phyloP scores from a whole-genome alignment of 2,797 vertebrate species.

The Capromys pilorides region DNA sequence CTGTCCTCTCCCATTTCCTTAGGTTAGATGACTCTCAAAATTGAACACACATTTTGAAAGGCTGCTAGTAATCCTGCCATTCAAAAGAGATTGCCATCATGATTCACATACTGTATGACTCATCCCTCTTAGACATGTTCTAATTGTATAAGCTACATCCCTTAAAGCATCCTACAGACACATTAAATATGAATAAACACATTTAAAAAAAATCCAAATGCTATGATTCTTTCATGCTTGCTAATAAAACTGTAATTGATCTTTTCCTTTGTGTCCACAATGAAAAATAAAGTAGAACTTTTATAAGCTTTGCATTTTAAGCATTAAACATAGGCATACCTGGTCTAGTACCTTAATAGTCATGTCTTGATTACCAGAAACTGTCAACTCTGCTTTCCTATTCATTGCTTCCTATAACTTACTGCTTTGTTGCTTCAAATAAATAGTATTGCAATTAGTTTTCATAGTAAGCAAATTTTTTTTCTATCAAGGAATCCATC shows the following conservation, averaged over 20 bases:
- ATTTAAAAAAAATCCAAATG: neutral
- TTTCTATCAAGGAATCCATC: neutral
- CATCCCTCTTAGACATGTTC: conserved; percentile 50
- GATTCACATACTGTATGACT: conserved; percentile 54
- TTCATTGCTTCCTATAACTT: neutral
- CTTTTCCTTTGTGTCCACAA: neutral
- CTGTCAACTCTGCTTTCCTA: neutral
- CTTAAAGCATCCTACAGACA: conserved; percentile 52
- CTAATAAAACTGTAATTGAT: conserved; percentile 37
- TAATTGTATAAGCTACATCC: conserved; percentile 50
- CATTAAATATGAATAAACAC: conserved; percentile 65
- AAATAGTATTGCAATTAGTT: conserved; percentile 11
- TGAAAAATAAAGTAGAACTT: conserved; percentile 35
- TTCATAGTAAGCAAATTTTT: neutral
- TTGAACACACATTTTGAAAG: conserved; percentile 27
- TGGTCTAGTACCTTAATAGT: neutral
- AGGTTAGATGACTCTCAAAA: neutral
- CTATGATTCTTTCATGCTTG: neutral
- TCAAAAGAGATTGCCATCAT: conserved; percentile 52
- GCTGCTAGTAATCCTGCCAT: conserved; percentile 10
- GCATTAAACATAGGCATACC: neutral
- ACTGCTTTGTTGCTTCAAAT: neutral
- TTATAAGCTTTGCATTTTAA: neutral
- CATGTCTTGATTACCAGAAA: neutral
- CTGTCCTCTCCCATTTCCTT: neutral